Evolutionary conservation across 1,140 invertebrate species (phyloP).

Genomic region (Melipona quadrifasciata): DNA sequence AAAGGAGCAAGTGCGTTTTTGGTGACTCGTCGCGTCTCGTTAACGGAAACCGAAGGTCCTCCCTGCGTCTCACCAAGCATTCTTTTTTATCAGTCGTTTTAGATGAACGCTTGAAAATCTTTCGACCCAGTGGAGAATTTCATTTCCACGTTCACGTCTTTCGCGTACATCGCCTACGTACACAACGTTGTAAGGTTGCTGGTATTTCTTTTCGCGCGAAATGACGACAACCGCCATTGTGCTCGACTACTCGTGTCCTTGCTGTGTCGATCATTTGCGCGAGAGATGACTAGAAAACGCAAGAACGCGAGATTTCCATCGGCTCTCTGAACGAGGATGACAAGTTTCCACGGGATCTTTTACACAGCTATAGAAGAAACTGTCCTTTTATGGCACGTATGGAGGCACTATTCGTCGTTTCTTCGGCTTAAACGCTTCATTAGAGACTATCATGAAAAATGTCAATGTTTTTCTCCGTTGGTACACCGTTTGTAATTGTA

Average conservation of each 20-base stretch:
- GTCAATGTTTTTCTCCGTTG: constrained; percentile 18
- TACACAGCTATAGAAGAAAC: background rate
- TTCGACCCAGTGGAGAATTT: background rate
- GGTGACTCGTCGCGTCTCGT: constrained; percentile 6
- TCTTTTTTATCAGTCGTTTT: background rate
- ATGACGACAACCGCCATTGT: constrained; percentile 42
- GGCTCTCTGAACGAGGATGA: too few species aligned
- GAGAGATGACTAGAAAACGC: constrained; percentile 13
- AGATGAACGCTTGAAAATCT: background rate
- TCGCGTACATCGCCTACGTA: too few species aligned
- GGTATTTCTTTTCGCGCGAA: constrained; percentile 11
- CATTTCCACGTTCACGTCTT: background rate
- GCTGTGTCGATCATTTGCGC: constrained; percentile 3
- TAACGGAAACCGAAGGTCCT: background rate
- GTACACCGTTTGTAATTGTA: background rate
- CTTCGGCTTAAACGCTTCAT: background rate
- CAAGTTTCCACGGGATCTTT: constrained; percentile 7
- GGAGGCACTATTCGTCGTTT: background rate
- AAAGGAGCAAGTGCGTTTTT: constrained; percentile 18
- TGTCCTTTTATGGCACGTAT: background rate
- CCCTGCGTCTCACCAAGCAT: background rate
- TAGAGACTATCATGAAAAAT: background rate
- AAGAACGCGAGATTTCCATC: constrained; percentile 18
- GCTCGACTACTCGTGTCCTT: background rate
- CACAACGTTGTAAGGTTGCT: background rate